Conservation (phyloP, 2,113 vertebrate species). For the Burhinus bistriatus region DNA sequence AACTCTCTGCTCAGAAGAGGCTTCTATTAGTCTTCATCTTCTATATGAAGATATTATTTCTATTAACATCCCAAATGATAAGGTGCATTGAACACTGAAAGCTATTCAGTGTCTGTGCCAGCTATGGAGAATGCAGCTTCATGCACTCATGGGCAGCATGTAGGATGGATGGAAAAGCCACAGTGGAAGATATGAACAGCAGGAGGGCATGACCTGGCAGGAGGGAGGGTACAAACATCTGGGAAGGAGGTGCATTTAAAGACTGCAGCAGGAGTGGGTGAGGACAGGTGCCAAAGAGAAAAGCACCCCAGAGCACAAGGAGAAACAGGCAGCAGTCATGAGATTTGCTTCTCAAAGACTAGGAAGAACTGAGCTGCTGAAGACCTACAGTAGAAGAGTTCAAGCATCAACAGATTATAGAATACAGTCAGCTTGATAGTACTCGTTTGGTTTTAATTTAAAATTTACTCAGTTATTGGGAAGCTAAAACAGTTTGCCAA, state of each 20-base stretch:
- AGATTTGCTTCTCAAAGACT: background rate
- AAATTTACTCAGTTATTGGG: background rate
- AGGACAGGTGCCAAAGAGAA: background rate
- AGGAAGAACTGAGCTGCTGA: background rate
- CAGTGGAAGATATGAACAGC: background rate
- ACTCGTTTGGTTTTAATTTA: background rate
- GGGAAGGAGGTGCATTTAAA: background rate
- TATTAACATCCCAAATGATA: background rate
- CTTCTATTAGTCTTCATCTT: background rate
- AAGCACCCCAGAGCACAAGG: background rate
- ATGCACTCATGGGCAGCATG: accelerated
- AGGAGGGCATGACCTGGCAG: background rate
- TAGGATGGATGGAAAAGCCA: background rate
- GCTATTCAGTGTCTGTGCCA: background rate
- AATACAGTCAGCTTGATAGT: background rate
- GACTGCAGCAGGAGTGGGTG: background rate
- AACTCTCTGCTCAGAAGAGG: background rate
- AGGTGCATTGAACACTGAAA: background rate
- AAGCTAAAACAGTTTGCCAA: background rate
- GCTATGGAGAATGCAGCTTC: accelerated
- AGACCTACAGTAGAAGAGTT: background rate
- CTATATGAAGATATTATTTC: background rate
- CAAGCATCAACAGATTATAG: background rate
- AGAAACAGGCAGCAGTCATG: background rate
- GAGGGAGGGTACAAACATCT: background rate